Base-by-base conservation (phyloP, 2,797 vertebrate genomes). In the Glyptemys insculpta region DNA sequence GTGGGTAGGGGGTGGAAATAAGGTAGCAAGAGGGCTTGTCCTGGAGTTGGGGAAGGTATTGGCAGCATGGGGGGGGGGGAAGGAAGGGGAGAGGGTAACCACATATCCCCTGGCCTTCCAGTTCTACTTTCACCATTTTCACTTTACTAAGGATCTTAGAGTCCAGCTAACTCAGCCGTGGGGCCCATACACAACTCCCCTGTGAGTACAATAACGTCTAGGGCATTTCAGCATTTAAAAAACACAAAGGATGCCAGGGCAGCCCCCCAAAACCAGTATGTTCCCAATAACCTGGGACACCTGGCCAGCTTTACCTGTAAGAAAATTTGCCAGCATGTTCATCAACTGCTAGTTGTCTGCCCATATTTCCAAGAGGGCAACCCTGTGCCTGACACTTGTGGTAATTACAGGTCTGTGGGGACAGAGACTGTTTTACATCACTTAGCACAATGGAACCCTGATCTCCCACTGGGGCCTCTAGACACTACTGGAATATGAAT, bases 51-150 rank as follows among this genome's bases (percentile, higher is more conserved):
- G 23, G 89, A 53, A 81, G 88, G 47, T 0, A 1, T 50, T 85
- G 68, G n/a, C 78, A 86, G 49, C 27, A 79, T 2, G 0, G 0
- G 49, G 65, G 52, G 57, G 0, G 53, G 54, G 54, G 3, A 7
- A 8, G 41, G 72, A 53, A 83, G 49, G 91, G 52, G 78, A 78
- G 34, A 91, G 82, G 62, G 83, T 85, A 94, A 91, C 52, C 78
- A 87, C 47, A 72, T 4, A 52, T 41, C 1, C 27, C 12, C 74
- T 29, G 44, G 44, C 27, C 27, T 49, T 49, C 29, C 10, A 85
- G n/a, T 25, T 50, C 79, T 19, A 27, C 27, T 90, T 81, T 52
- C 50, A 31, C 49, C 31, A 81, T 49, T 21, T 53, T 19, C 79
- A 76, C 21, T 49, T 19, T 81, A 49, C n/a, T 47, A 86, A 91